Percentiles rank a stretch among this genome's conserved stretches.
Conservation (phyloP, 2,888 invertebrate genomes). For the Hartigia nigra region DNA sequence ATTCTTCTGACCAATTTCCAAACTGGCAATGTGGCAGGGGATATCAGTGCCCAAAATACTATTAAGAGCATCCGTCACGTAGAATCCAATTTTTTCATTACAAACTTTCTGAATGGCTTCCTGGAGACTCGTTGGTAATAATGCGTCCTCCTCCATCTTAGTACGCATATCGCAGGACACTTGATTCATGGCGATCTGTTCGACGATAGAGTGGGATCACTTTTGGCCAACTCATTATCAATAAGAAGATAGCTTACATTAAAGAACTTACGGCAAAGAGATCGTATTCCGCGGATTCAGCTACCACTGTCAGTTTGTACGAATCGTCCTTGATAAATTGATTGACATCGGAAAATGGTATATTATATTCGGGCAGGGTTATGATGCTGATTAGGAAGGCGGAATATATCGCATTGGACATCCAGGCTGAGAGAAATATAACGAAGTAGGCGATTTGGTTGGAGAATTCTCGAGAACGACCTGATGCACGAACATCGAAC, state of each 20-base stretch:
- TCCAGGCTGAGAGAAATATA: conserved; percentile 47
- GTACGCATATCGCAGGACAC: conserved; percentile 29
- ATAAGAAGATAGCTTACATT: too few species aligned
- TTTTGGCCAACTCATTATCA: too few species aligned
- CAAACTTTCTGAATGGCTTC: conserved; percentile 52
- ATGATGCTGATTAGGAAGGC: conserved; percentile 50
- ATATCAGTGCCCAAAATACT: conserved; percentile 27
- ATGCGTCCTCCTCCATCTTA: conserved; percentile 30
- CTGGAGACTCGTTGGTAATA: conserved; percentile 35
- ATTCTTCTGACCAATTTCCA: conserved; percentile 42
- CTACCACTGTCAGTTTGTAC: conserved; percentile 44
- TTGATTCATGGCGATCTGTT: conserved; percentile 31
- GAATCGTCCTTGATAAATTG: conserved; percentile 45
- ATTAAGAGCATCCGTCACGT: conserved; percentile 37
- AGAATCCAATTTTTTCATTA: conserved; percentile 46
- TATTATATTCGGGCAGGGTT: conserved; percentile 30
- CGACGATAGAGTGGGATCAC: not conserved
- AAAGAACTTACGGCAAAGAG: conserved; percentile 36
- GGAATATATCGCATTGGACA: conserved; percentile 49
- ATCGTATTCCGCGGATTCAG: conserved; percentile 45
- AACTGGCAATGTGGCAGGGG: conserved; percentile 38
- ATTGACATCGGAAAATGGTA: conserved; percentile 49
- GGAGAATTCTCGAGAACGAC: conserved; percentile 40
- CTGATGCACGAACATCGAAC: conserved; percentile 28
- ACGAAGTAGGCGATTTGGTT: conserved; percentile 48